Conservation (phyloP, 2,797 vertebrate genomes). For the Sardinella longiceps region DNA sequence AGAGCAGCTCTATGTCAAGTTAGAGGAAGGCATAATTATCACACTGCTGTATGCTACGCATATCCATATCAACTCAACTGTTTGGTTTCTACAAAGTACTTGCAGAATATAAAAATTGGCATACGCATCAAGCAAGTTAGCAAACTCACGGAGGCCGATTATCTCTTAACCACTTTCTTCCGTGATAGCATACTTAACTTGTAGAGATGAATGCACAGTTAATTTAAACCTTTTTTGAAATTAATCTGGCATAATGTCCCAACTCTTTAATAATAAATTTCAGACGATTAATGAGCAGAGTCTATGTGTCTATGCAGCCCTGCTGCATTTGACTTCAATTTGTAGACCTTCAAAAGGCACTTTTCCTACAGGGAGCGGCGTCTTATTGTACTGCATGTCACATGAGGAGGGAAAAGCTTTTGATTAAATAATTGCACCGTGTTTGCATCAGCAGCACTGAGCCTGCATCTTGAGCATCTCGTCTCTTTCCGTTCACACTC, state of each 20-base stretch:
- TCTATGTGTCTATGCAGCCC: neutral
- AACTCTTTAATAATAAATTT: neutral
- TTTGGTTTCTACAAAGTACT: too few relatives aligned
- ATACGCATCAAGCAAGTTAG: neutral
- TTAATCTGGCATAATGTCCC: neutral
- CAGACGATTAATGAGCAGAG: neutral
- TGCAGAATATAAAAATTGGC: too few relatives aligned
- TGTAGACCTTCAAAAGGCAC: neutral
- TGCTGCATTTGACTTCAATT: neutral
- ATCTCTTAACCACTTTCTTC: neutral
- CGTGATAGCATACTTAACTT: neutral
- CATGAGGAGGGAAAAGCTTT: neutral
- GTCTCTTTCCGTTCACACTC: neutral
- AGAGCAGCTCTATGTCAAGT: too few relatives aligned
- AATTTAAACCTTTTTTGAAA: neutral
- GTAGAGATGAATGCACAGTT: neutral
- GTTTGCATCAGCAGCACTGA: neutral
- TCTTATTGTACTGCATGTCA: neutral
- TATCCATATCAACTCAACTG: too few relatives aligned
- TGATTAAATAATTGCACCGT: constrained; percentile 10
- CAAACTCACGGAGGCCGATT: neutral
- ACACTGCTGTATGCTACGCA: too few relatives aligned
- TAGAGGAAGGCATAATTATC: too few relatives aligned
- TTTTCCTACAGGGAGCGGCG: neutral
- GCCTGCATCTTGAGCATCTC: neutral